Evolutionary conservation across 2,888 invertebrate genomes (phyloP), one percentile per base, ranked within the genome.

Genomic region (Pocota personata): DNA sequence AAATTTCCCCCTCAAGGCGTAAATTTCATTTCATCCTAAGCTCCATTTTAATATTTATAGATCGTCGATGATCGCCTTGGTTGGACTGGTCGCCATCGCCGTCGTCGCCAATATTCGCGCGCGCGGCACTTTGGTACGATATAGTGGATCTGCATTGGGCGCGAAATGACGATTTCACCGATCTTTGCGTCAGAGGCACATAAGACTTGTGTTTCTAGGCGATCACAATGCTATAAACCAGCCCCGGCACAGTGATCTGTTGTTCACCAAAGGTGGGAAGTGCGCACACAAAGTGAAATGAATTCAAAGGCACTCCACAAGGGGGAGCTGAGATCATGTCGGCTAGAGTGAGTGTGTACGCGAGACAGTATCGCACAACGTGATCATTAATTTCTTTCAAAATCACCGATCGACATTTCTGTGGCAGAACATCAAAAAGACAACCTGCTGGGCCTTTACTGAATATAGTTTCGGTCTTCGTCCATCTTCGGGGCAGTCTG

Each of bases 1-100:
- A 86, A 86, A 86, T 86, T 77, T 82, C 62, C 43, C 71, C 82
- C 82, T 86, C 82, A 48, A 67, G 86, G 86, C 82, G 86, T 86
- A 77, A 82, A 86, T 86, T 82, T 86, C 71, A 82, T 77, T 72
- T 82, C 66, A 30, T 58, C 55, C 62, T 27, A 73, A 77, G 67
- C 50, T 58, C 66, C 76, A 67, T 57, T n/a, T 67, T 52, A 73
- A 77, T 82, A 86, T 86, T 86, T 86, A 86, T 86, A 86, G 86
- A 86, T 86, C 75, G 66, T 30, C 64, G 64, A 58, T 66, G 76
- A 76, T 76, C 58, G 80, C 35, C 46, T 66, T 75, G 55, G 43
- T 50, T 48, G 60, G 71, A 66, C 55, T 60, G 73, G 55, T 72
- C 77, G 40, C 24, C 62, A 19, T 32, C 58, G 67, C 57, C 55